These are phyloP conservation scores for Microtus oregoni DNA, from an alignment of 2,113 vertebrate species.

Conservation along the genomic window DNA sequence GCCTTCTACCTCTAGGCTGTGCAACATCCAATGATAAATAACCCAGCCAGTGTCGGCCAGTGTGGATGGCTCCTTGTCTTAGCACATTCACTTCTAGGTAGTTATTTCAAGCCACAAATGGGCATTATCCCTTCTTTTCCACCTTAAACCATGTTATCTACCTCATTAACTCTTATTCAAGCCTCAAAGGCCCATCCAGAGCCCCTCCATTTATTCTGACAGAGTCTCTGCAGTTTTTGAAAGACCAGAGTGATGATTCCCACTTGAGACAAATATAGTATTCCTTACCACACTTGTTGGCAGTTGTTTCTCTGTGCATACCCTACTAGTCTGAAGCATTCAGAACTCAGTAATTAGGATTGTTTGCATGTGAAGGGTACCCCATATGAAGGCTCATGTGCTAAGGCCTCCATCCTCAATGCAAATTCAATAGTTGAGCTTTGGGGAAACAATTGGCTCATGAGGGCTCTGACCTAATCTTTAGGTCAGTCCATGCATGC, in stretches of 20 bases:
- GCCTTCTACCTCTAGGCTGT: fast-evolving
- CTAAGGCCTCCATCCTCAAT: neutral
- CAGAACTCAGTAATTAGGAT: neutral
- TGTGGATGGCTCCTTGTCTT: neutral
- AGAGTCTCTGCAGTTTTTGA: neutral
- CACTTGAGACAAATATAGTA: neutral
- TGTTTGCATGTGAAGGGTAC: neutral
- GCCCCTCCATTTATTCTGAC: neutral
- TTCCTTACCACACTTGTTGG: fast-evolving
- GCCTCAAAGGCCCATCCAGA: neutral
- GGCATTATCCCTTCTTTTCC: neutral
- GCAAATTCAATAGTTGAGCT: neutral
- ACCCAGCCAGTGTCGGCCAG: no score
- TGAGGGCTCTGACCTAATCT: neutral
- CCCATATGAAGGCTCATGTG: neutral
- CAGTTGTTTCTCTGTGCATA: neutral
- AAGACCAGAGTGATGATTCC: neutral
- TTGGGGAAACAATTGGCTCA: neutral
- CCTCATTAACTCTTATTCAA: neutral
- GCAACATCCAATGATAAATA: neutral
- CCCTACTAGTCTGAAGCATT: neutral
- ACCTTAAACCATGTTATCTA: neutral
- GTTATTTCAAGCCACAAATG: neutral
- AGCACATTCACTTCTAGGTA: neutral
- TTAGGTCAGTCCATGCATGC: neutral